These are phyloP conservation scores for Chydorus sphaericus DNA, from an alignment of 2,888 invertebrate genomes.

Conservation along the genomic window DNA sequence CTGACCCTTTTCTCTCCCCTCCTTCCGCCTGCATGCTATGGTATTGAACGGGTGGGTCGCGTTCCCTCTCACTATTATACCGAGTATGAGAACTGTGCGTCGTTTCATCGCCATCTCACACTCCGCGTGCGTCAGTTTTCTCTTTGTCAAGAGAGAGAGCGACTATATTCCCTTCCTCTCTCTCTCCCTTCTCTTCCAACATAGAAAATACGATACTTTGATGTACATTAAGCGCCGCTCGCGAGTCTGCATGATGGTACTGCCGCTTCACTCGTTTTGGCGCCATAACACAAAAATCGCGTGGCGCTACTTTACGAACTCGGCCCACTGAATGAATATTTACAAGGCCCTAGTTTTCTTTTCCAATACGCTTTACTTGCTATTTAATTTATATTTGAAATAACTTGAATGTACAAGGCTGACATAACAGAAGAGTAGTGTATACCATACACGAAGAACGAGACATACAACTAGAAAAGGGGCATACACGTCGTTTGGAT, in stretches of 20 bases:
- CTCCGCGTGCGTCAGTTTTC: constrained; percentile 4
- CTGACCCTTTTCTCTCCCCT: constrained; percentile 10
- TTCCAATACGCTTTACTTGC: too few relatives aligned
- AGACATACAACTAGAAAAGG: too few relatives aligned
- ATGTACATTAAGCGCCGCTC: constrained; percentile 6
- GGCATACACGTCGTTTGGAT: too few relatives aligned
- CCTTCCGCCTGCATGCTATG: neutral
- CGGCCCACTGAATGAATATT: too few relatives aligned
- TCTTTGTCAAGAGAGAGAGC: constrained; percentile 1
- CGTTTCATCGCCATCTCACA: constrained; percentile 4
- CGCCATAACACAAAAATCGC: constrained; percentile 3
- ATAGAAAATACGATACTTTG: constrained; percentile 7
- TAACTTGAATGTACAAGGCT: too few relatives aligned
- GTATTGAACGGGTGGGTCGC: neutral
- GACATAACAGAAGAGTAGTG: too few relatives aligned
- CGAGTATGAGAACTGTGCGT: too few relatives aligned
- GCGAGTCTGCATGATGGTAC: constrained; percentile 6
- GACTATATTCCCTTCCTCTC: constrained; percentile 1
- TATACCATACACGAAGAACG: too few relatives aligned
- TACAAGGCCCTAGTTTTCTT: too few relatives aligned
- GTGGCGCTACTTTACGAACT: too few relatives aligned
- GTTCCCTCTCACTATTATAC: neutral
- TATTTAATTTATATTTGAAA: too few relatives aligned
- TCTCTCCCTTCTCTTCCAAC: too few relatives aligned
- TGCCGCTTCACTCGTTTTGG: neutral